A percentile compares a stretch with the other conserved stretches of the same genome.
These are phyloP conservation scores for Xestia sexstrigata DNA, from an alignment of 2,888 invertebrate species.

Conservation along the genomic window DNA sequence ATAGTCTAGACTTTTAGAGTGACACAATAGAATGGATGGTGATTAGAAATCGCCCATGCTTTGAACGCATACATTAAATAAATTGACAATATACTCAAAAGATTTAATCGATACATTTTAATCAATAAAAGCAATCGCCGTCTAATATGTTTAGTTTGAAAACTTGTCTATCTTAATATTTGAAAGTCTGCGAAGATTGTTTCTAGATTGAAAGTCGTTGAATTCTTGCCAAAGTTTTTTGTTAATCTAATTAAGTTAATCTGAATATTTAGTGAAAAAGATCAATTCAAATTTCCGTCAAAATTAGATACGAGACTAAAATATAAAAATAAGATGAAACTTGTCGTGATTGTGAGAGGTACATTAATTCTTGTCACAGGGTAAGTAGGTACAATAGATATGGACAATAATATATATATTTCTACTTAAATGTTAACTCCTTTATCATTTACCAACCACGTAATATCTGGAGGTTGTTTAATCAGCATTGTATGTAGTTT, in stretches of 20 bases:
- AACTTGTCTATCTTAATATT: slow-evolving; percentile 55
- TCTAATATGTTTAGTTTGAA: slow-evolving; percentile 54
- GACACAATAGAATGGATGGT: background rate
- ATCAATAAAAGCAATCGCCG: slow-evolving; percentile 44
- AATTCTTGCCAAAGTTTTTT: slow-evolving; percentile 47
- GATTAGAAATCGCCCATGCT: background rate
- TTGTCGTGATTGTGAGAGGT: background rate
- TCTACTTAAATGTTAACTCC: background rate
- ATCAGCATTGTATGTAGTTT: background rate
- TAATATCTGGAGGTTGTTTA: background rate
- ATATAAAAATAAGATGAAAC: background rate
- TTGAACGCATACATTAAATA: background rate
- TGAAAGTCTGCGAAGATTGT: slow-evolving; percentile 39
- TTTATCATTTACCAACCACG: background rate
- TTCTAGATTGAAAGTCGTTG: slow-evolving; percentile 41
- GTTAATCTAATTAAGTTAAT: slow-evolving; percentile 48
- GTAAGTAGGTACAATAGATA: slow-evolving; percentile 3
- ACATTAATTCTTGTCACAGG: slow-evolving; percentile 8
- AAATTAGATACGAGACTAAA: slow-evolving; percentile 10
- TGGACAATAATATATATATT: background rate
- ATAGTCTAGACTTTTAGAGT: background rate
- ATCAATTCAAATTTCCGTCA: slow-evolving; percentile 24
- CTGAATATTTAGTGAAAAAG: slow-evolving; percentile 38
- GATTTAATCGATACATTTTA: slow-evolving; percentile 27
- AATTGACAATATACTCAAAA: slow-evolving; percentile 22